Conservation (phyloP, 2,113 vertebrate species). For the Macquaria australasica region DNA sequence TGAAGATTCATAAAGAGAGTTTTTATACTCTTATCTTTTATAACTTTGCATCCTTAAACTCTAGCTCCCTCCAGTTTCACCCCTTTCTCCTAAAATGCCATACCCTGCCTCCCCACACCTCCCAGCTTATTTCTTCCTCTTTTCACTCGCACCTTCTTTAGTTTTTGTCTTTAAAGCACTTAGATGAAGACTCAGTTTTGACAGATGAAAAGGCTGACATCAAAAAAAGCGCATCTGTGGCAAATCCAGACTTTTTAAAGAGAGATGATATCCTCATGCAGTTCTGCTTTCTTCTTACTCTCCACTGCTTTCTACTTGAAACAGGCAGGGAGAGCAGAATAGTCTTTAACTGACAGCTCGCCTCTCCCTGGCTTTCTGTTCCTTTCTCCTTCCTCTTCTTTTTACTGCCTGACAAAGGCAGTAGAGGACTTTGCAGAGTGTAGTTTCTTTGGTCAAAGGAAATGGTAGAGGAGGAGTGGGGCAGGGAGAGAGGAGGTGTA, state of each 20-base stretch:
- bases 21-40: neutral
- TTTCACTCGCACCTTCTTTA: neutral
- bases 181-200: neutral
- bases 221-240: neutral
- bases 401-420: conserved; percentile 64
- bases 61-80: neutral
- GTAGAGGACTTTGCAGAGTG: conserved; percentile 52
- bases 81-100: neutral
- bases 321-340: neutral
- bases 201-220: conserved; percentile 8
- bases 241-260: conserved; percentile 13
- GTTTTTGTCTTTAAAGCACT: neutral
- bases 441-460: conserved; percentile 68
- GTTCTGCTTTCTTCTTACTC: neutral
- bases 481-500: conserved; percentile 59
- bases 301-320: neutral
- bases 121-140: neutral
- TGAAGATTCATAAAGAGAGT: neutral
- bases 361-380: conserved; percentile 23
- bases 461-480: conserved; percentile 61
- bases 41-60: neutral
- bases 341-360: conserved; percentile 41
- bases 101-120: neutral
- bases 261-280: conserved; percentile 10
- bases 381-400: conserved; percentile 12